A percentile compares a stretch with the other conserved stretches of the same genome.
phyloP scores from a whole-genome alignment of 2,797 vertebrate genomes.

The Lepus oiostolus region DNA sequence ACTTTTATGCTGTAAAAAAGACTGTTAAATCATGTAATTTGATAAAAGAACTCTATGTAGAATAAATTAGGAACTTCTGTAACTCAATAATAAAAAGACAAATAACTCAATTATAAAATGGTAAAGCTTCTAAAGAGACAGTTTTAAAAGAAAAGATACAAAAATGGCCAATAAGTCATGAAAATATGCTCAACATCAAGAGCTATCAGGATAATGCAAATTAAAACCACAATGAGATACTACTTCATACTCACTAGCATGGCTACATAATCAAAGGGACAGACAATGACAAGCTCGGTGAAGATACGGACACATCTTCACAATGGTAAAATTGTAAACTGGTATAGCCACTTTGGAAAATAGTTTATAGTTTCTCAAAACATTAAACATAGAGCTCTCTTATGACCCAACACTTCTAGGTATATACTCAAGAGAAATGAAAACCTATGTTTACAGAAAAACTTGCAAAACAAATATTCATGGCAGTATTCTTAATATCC shows the following conservation, averaged over 20 bases:
- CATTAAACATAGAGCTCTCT: neutral
- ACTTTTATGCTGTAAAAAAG: constrained; percentile 10
- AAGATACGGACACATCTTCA: neutral
- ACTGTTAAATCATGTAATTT: neutral
- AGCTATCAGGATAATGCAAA: constrained; percentile 9
- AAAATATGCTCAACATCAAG: neutral
- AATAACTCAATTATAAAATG: neutral
- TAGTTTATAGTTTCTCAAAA: constrained; percentile 36
- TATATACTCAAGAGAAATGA: constrained; percentile 39
- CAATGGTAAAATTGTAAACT: neutral
- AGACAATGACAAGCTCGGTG: neutral
- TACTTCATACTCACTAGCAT: neutral
- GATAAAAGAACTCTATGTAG: neutral
- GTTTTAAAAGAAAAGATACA: neutral
- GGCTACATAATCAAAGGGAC: neutral
- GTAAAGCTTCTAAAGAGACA: constrained; percentile 20
- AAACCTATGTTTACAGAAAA: neutral
- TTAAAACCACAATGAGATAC: constrained; percentile 23
- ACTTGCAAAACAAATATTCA: constrained; percentile 15
- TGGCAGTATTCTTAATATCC: neutral
- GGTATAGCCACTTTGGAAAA: neutral
- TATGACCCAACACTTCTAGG: neutral
- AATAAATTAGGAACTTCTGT: neutral
- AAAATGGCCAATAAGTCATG: neutral
- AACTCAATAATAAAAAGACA: constrained; percentile 46